Evolutionary conservation across 1,140 invertebrate genomes (phyloP).

Genomic region (Pemphigus obesinymphae): DNA sequence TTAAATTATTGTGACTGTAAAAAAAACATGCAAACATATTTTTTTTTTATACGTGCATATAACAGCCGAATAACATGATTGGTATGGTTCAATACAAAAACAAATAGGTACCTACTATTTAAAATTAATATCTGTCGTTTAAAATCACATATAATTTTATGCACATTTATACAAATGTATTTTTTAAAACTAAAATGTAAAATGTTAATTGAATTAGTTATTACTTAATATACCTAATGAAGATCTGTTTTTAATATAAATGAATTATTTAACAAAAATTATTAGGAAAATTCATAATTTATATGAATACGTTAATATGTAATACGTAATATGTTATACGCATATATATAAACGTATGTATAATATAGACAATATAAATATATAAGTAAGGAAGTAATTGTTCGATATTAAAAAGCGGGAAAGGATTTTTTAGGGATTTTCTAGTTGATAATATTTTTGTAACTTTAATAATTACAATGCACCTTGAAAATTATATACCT

Average conservation of each 20-base stretch:
- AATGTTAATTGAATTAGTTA: background rate
- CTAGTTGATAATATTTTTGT: no score
- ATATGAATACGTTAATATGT: no score
- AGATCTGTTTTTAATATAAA: no score
- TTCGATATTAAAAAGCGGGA: no score
- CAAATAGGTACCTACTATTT: background rate
- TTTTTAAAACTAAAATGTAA: background rate
- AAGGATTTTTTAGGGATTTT: no score
- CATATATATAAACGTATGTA: no score
- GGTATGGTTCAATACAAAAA: background rate
- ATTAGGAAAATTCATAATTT: background rate
- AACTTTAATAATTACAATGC: no score
- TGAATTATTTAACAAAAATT: background rate
- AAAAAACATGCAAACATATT: background rate
- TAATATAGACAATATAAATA: no score
- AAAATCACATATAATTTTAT: background rate
- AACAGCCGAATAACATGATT: background rate
- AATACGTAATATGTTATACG: no score
- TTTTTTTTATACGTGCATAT: background rate
- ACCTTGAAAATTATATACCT: no score
- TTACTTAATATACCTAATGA: no score
- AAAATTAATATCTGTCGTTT: background rate
- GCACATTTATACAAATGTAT: background rate
- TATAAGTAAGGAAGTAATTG: no score
- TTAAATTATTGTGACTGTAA: background rate